Conservation (phyloP, 1,140 invertebrate genomes). For the Gonioctena quinquepunctata region DNA sequence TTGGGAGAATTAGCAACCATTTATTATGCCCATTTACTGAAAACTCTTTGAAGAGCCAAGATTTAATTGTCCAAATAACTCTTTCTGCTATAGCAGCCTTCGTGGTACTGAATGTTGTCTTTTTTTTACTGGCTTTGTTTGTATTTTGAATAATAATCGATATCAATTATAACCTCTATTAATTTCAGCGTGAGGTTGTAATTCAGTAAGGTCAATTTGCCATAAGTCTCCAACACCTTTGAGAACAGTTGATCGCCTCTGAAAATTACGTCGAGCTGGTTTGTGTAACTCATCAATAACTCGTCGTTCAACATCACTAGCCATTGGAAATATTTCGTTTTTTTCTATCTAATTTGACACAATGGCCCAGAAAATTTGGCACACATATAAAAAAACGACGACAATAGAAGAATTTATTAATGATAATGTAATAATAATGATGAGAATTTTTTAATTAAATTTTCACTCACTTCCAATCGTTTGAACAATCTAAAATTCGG, state of each 20-base stretch:
- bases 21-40: slow-evolving; percentile 44
- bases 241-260: slow-evolving; percentile 20
- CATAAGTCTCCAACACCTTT: slow-evolving; percentile 20
- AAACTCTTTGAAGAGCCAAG: slow-evolving; percentile 52
- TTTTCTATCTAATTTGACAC: too few relatives aligned
- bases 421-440: too few relatives aligned
- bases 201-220: slow-evolving; percentile 11
- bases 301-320: neutral
- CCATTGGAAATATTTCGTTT: too few relatives aligned
- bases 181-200: slow-evolving; percentile 23
- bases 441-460: too few relatives aligned
- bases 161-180: slow-evolving; percentile 41
- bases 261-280: slow-evolving; percentile 51
- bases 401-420: too few relatives aligned
- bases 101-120: slow-evolving; percentile 24
- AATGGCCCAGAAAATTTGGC: too few relatives aligned
- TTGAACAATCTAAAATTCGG: too few relatives aligned
- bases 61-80: slow-evolving; percentile 56
- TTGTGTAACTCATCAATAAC: slow-evolving; percentile 52
- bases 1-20: slow-evolving; percentile 45
- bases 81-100: neutral
- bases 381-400: too few relatives aligned
- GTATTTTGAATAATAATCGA: slow-evolving; percentile 48
- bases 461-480: too few relatives aligned
- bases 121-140: slow-evolving; percentile 37